Conservation (phyloP, 2,888 invertebrate genomes). For the Latheticus oryzae region DNA sequence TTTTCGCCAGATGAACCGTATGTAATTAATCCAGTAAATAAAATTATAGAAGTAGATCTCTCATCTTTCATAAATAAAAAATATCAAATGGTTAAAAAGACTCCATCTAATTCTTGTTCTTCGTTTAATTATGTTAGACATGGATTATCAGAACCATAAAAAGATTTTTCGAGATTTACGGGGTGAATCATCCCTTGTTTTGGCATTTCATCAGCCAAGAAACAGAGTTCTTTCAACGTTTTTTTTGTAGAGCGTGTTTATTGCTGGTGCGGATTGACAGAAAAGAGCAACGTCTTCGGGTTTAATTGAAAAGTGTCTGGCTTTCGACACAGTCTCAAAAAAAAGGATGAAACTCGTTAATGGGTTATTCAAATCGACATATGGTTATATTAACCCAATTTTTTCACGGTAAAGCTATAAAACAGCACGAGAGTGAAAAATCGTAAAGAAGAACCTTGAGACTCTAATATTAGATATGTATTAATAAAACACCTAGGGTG, state of each 20-base stretch:
- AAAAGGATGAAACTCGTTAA: slow-evolving; percentile 14
- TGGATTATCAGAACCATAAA: neutral
- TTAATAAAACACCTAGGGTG: slow-evolving; percentile 1
- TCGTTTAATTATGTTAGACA: slow-evolving; percentile 17
- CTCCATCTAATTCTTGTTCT: neutral
- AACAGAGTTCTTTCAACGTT: neutral
- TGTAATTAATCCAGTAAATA: slow-evolving; percentile 45
- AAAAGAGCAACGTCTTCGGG: slow-evolving; percentile 26
- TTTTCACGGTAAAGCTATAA: too few species aligned
- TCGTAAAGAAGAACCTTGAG: neutral
- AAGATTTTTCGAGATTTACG: neutral
- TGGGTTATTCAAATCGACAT: slow-evolving; percentile 19
- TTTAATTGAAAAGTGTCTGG: slow-evolving; percentile 35
- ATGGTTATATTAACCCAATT: too few species aligned
- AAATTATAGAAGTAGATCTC: slow-evolving; percentile 15
- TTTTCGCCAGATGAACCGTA: slow-evolving; percentile 47
- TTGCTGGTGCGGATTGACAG: slow-evolving; percentile 21
- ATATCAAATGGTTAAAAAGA: neutral
- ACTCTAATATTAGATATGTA: neutral
- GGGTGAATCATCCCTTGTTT: slow-evolving; percentile 1
- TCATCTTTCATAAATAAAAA: too few species aligned
- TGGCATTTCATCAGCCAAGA: slow-evolving; percentile 4
- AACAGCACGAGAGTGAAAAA: neutral
- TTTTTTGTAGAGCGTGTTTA: slow-evolving; percentile 7
- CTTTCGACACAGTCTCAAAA: slow-evolving; percentile 26